Conservation (phyloP, 2,113 vertebrate species). For the Lycaon pictus region DNA sequence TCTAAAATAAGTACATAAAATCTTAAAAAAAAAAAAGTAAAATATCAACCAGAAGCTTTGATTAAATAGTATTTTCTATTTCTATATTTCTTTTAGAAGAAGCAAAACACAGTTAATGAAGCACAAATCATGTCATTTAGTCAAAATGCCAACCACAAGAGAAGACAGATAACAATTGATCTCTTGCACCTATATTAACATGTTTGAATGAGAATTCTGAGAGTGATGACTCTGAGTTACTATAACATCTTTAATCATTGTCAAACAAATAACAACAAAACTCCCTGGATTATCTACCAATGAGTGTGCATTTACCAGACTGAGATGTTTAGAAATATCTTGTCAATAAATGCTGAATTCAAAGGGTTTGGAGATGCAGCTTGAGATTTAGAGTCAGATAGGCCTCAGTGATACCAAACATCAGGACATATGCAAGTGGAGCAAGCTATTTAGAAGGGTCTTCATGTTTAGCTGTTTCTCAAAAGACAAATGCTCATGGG, state of each 20-base stretch:
- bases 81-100: background rate
- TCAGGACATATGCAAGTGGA: background rate
- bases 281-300: background rate
- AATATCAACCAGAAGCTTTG: background rate
- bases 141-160: background rate
- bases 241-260: background rate
- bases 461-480: background rate
- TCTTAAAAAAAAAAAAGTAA: background rate
- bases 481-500: background rate
- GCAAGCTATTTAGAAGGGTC: background rate
- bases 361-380: background rate
- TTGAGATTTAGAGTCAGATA: background rate
- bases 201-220: conserved; percentile 6
- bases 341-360: background rate
- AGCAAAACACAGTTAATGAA: background rate
- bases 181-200: background rate
- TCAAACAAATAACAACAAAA: background rate
- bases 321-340: background rate
- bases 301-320: background rate
- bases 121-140: background rate
- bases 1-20: background rate
- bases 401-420: background rate
- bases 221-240: background rate
- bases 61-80: background rate
- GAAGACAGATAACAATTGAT: background rate